Evolutionary conservation across 2,797 vertebrate genomes (phyloP), one percentile per base, ranked within the genome.

Genomic region (Chromobotia macracanthus): DNA sequence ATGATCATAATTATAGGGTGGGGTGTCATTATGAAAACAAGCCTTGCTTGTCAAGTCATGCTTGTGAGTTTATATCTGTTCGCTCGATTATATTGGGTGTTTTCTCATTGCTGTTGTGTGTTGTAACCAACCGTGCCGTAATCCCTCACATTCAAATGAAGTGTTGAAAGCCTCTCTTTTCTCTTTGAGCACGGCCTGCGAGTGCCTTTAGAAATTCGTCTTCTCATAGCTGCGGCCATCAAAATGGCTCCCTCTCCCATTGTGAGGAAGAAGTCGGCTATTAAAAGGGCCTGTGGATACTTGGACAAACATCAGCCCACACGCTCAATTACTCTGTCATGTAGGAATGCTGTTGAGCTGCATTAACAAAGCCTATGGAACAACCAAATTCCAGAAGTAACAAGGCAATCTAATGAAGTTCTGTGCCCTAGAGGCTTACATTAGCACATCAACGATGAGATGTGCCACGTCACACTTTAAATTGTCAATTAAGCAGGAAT

Each of bases 401-500:
- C 61, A 75, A 80, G 44, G 48, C 46, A 77, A 66, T 74, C 31
- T 80, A 86, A 87, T 77, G 78, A 89, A 70, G 72, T 55, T 41
- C 8, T 82, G 35, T 56, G 77, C 65, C 72, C 77, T 38, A 23
- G 60, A 69, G 67, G 75, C 65, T 85, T 51, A 78, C 65, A 84
- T 83, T 83, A 77, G 82, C 38, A 78, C 83, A 75, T 72, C 61
- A 75, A 64, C 60, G 76, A 81, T 60, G 77, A 69, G 69, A 80
- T 75, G 71, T 46, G 60, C 84, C 70, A 83, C 75, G 64, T 86
- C 71, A 83, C 64, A 76, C 51, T 70, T 75, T 70, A 69, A 58
- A 70, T 70, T 70, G 65, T 80, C 82, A 83, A 83, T 86, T 85
- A 83, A 79, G 84, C 72, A 77, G 81, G 79, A 84, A 80, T 81